Percentiles rank a stretch among this genome's conserved stretches.
Conservation (phyloP, 1,140 invertebrate genomes). For the Drosophila trapezifrons region DNA sequence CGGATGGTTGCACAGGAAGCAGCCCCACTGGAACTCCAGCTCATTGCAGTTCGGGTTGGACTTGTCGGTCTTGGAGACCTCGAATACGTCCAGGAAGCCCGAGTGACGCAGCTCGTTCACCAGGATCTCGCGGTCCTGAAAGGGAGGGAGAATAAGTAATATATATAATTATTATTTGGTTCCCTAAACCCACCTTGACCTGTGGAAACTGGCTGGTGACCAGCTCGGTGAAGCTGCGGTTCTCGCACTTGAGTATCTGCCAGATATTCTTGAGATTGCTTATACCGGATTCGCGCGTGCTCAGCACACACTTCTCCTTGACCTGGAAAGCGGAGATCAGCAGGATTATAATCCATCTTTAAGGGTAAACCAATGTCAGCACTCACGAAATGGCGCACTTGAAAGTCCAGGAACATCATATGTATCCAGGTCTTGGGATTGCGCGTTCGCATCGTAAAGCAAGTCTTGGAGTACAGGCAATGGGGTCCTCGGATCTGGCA, state of each 20-base stretch:
- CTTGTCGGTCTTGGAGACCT: constrained; percentile 86
- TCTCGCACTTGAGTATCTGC: constrained; percentile 96
- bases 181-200: constrained; percentile 90
- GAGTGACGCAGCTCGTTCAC: constrained; percentile 93
- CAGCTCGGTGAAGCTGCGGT: constrained; percentile 94
- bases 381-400: constrained; percentile 86
- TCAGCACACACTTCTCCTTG: constrained; percentile 90
- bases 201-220: constrained; percentile 96
- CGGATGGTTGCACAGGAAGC: constrained; percentile 91
- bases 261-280: constrained; percentile 95
- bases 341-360: background rate
- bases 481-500: constrained; percentile 94
- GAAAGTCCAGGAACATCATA: constrained; percentile 96
- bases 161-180: too few relatives aligned
- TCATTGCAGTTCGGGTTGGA: constrained; percentile 84
- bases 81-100: constrained; percentile 96
- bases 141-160: background rate
- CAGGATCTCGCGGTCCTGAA: constrained; percentile 92
- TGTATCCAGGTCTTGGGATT: constrained; percentile 96
- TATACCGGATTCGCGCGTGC: constrained; percentile 92
- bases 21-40: constrained; percentile 84
- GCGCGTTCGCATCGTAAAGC: constrained; percentile 94
- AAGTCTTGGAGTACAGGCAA: constrained; percentile 94
- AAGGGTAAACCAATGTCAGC: too few relatives aligned
- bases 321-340: constrained; percentile 85